Conservation (phyloP, 2,888 invertebrate species). For the Apantesis nais region DNA sequence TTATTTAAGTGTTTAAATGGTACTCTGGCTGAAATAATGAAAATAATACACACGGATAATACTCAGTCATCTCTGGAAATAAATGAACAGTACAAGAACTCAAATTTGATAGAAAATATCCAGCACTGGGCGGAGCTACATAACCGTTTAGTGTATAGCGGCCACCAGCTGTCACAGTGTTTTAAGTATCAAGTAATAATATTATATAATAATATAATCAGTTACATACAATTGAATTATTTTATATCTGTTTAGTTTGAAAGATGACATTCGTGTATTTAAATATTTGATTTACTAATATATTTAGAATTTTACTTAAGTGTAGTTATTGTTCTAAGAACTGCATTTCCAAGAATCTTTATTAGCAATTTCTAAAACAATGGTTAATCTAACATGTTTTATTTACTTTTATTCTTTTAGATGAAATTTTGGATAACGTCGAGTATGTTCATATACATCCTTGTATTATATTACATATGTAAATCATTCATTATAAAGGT, state of each 20-base stretch:
- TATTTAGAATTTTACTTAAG: too few species aligned
- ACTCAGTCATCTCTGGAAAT: not conserved
- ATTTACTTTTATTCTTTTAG: not conserved
- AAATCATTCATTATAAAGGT: not conserved
- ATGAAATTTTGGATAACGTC: not conserved
- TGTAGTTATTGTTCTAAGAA: too few species aligned
- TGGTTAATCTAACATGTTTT: not conserved
- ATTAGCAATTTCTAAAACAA: too few species aligned
- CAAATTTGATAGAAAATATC: slow-evolving; percentile 4
- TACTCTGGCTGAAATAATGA: not conserved
- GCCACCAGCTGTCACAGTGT: slow-evolving; percentile 7
- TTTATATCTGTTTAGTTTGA: too few species aligned
- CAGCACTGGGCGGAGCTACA: not conserved
- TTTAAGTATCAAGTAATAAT: slow-evolving; percentile 14
- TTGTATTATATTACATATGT: not conserved
- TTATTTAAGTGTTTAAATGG: slow-evolving; percentile 8
- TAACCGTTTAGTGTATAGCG: not conserved
- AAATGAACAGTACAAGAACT: too few species aligned
- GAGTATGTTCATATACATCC: not conserved
- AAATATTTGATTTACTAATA: too few species aligned
- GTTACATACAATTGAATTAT: too few species aligned
- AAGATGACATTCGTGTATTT: too few species aligned
- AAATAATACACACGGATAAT: not conserved
- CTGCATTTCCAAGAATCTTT: too few species aligned
- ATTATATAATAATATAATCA: not conserved